Evolutionary conservation across 2,113 vertebrate genomes (phyloP).

Genomic region (Festucalex cinctus): DNA sequence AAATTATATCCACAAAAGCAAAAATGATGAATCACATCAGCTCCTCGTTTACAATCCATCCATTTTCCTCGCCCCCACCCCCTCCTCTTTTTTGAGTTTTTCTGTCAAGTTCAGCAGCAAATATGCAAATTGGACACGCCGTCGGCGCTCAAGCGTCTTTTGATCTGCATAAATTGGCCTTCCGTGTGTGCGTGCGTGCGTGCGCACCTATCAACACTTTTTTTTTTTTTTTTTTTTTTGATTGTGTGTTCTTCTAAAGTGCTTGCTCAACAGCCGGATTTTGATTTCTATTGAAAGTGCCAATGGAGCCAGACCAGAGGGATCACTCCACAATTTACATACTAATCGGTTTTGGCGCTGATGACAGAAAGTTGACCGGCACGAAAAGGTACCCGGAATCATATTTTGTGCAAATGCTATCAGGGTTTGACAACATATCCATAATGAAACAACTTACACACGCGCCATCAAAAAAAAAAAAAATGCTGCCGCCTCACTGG

Average conservation of each 20-base stretch:
- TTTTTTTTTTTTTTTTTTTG: too few relatives aligned
- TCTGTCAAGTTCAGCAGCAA: neutral
- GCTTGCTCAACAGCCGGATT: neutral
- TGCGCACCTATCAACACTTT: neutral
- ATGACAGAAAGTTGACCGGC: neutral
- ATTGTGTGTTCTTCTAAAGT: neutral
- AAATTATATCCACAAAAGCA: too few relatives aligned
- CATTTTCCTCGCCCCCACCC: neutral
- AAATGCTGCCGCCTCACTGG: too few relatives aligned
- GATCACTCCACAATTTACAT: neutral
- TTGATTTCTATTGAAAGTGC: neutral
- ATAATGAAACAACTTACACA: neutral
- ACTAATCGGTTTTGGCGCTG: neutral
- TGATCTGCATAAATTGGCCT: neutral
- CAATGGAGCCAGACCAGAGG: neutral
- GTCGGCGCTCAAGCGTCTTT: neutral
- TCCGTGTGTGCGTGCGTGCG: neutral
- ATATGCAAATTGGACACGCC: neutral
- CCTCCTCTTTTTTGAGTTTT: neutral
- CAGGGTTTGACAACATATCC: neutral
- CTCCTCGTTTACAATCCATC: neutral
- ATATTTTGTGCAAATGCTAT: neutral
- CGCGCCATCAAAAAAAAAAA: neutral
- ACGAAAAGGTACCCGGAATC: neutral
- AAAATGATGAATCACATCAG: neutral